Evolutionary conservation across 2,888 invertebrate genomes (phyloP).

Genomic region (Paralinhomoeus sp.): DNA sequence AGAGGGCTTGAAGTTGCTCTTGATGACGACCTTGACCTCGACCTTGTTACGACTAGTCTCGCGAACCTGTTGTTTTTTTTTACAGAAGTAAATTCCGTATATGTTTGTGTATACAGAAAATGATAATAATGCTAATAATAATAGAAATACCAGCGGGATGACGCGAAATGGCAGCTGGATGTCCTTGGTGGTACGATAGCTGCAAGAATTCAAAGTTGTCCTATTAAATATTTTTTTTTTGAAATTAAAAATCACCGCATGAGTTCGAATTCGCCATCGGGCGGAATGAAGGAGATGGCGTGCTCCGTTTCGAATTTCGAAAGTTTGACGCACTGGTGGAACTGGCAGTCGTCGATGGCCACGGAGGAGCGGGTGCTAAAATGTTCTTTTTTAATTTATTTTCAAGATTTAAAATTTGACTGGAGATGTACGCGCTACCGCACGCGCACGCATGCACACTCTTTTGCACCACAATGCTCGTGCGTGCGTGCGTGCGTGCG

Average conservation of each 20-base stretch:
- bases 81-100: no score
- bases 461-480: no score
- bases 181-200: conserved; percentile 96
- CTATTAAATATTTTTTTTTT: no score
- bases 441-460: no score
- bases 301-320: conserved; percentile 99
- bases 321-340: conserved; percentile 97
- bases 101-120: no score
- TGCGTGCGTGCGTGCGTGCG: no score
- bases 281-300: conserved; percentile 97
- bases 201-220: conserved; percentile 24
- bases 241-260: conserved; percentile 65
- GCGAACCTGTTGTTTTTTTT: no score
- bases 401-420: no score
- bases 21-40: conserved; percentile 97
- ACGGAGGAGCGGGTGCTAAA: conserved; percentile 64
- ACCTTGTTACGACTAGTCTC: conserved; percentile 96
- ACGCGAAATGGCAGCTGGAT: conserved; percentile 97
- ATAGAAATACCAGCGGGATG: conserved; percentile 88
- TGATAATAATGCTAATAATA: no score
- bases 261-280: conserved; percentile 96
- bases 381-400: background rate
- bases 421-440: no score
- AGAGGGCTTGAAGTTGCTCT: conserved; percentile 96
- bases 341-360: conserved; percentile 99